A percentile compares a stretch with the other conserved stretches of the same genome.
Evolutionary conservation across 2,888 invertebrate species (phyloP).

Genomic region (Trichopria drosophilae): DNA sequence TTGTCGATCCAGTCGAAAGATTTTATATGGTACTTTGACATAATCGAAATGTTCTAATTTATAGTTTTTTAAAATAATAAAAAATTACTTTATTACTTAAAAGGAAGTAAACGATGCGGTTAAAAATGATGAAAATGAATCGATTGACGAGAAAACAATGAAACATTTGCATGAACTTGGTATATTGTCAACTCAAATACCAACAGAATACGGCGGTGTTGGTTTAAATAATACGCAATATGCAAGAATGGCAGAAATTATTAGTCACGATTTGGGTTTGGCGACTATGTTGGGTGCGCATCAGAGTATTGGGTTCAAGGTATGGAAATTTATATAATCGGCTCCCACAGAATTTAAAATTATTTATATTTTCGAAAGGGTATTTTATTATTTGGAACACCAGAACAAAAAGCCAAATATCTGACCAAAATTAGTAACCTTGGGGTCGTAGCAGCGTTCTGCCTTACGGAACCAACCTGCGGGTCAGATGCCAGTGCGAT

Average conservation of each 20-base stretch:
- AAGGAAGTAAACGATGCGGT: conserved; percentile 85
- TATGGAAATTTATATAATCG: conserved; percentile 49
- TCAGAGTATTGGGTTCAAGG: conserved; percentile 93
- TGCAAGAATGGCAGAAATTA: conserved; percentile 88
- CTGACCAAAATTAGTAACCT: conserved; percentile 83
- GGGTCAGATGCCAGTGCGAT: conserved; percentile 95
- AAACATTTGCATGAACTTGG: conserved; percentile 89
- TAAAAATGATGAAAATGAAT: conserved; percentile 80
- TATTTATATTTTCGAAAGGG: conserved; percentile 64
- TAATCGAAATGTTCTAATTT: background rate
- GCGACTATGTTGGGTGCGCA: conserved; percentile 96
- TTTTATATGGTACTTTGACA: conserved; percentile 79
- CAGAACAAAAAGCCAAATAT: conserved; percentile 89
- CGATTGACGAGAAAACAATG: conserved; percentile 74
- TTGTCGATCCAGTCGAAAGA: conserved; percentile 80
- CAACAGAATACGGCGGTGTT: conserved; percentile 82
- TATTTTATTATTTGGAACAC: conserved; percentile 85
- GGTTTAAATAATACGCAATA: conserved; percentile 93
- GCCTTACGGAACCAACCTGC: conserved; percentile 90
- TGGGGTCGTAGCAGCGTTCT: conserved; percentile 88
- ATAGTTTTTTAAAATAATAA: conserved; percentile 5
- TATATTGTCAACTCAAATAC: conserved; percentile 88
- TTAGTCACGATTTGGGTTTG: conserved; percentile 91
- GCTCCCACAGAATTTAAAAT: conserved; percentile 5
- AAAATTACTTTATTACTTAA: conserved; percentile 9